Evolutionary conservation across 2,113 vertebrate species (phyloP).

Genomic region (Chamaetylas fuelleborni): DNA sequence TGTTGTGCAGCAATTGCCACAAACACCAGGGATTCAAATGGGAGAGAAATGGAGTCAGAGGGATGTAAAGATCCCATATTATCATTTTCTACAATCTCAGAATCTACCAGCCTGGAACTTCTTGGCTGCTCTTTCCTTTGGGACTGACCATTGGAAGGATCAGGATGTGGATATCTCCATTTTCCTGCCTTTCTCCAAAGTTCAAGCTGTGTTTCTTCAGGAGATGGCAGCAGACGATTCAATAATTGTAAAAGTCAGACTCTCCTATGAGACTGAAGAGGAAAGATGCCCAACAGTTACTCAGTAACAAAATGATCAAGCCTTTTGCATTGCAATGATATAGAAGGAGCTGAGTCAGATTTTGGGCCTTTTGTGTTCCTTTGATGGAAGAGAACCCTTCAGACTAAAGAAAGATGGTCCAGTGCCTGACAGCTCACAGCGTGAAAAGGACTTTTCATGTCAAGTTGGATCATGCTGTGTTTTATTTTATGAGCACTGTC

Average conservation of each 20-base stretch:
- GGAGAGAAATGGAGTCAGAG: background rate
- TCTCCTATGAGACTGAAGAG: background rate
- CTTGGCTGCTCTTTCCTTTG: accelerated
- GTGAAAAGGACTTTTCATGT: background rate
- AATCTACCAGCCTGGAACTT: background rate
- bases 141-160: background rate
- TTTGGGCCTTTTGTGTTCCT: background rate
- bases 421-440: background rate
- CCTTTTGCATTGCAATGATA: background rate
- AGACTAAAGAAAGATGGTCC: background rate
- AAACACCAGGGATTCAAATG: background rate
- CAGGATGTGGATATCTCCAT: background rate
- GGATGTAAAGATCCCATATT: background rate
- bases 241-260: background rate
- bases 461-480: background rate
- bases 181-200: background rate
- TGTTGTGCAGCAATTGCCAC: background rate
- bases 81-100: background rate
- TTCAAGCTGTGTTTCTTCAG: conserved; percentile 30
- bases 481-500: background rate
- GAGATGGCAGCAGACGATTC: conserved; percentile 33
- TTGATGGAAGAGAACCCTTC: background rate
- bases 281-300: background rate
- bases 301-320: background rate
- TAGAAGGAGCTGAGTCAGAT: background rate